These are phyloP conservation scores for Pseudomyrmex pallidus DNA, from an alignment of 1,140 invertebrate genomes.

Conservation along the genomic window DNA sequence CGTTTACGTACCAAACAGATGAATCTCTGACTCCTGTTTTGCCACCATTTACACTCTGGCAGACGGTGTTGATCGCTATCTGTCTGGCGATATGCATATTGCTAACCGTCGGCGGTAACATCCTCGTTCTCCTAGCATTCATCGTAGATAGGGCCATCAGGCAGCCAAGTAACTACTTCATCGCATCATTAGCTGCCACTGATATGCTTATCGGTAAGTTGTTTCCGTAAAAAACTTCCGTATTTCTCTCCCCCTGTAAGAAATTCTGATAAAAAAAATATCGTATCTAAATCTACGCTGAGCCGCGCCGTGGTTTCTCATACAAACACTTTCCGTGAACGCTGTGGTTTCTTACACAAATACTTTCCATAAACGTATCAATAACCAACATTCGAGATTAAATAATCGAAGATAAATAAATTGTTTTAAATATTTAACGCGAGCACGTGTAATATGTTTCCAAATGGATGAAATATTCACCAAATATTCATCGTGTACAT, in stretches of 20 bases:
- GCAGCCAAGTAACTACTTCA: conserved; percentile 99
- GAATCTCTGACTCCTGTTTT: conserved; percentile 85
- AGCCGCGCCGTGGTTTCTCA: no score
- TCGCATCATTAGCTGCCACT: conserved; percentile 98
- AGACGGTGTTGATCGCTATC: conserved; percentile 96
- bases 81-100: conserved; percentile 95
- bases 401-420: no score
- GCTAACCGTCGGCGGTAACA: conserved; percentile 97
- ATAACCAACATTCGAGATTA: background rate
- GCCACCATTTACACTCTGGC: conserved; percentile 95
- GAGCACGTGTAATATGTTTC: no score
- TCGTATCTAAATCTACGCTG: no score
- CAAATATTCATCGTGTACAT: background rate
- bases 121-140: conserved; percentile 98
- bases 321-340: no score
- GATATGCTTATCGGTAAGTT: conserved; percentile 97
- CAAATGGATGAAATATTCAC: no score
- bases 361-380: no score
- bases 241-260: background rate
- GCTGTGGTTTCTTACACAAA: no score
- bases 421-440: no score
- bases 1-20: conserved; percentile 62
- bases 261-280: background rate
- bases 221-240: conserved; percentile 17
- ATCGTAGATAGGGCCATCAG: conserved; percentile 98